Base-by-base conservation (phyloP, 1,140 invertebrate genomes). In the Meteorus sp. region DNA sequence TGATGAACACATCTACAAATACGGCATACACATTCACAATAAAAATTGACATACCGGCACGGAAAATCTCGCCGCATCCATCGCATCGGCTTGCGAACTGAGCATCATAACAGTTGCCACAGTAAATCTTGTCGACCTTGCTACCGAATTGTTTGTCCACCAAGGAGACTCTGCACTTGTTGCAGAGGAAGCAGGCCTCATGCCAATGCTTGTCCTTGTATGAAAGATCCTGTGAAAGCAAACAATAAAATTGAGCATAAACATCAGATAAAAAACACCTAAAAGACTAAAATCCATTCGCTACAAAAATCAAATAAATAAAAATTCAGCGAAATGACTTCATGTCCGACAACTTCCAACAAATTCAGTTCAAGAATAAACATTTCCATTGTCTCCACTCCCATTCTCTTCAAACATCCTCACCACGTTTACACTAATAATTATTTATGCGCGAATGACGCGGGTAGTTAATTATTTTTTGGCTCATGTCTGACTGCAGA, bases 191-290 rank as follows among this genome's bases (percentile, higher is more conserved):
- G 78, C 98, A 99, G 35, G 91, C 90, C 83, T 99, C 97, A 81
- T 99, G 97, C 97, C 97, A 99, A 78, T 99, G 97, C 81, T 97
- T 97, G 79, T 99, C 97, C 84, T 99, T 99, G 88, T 99, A 99
- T 44, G 97, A 99, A 75, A 99, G 85, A 86, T 99, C 98, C 97
- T 99, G 83, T 11, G 83, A 81, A 65, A 64, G 22, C 60, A 41
- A 19, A 55, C n/a, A n/a, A n/a, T n/a, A n/a, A n/a, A n/a, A n/a
- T 20, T 19, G 11, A 20, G 23, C 3, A n/a, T 4, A n/a, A n/a
- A n/a, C n/a, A n/a, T n/a, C n/a, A n/a, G n/a, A n/a, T n/a, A n/a
- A n/a, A n/a, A n/a, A n/a, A n/a, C n/a, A n/a, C n/a, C n/a, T n/a
- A n/a, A n/a, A n/a, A n/a, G n/a, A n/a, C n/a, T n/a, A n/a, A n/a